A percentile compares a stretch with the other conserved stretches of the same genome.
phyloP scores from a whole-genome alignment of 2,797 vertebrate genomes.

The Remorina albescens region DNA sequence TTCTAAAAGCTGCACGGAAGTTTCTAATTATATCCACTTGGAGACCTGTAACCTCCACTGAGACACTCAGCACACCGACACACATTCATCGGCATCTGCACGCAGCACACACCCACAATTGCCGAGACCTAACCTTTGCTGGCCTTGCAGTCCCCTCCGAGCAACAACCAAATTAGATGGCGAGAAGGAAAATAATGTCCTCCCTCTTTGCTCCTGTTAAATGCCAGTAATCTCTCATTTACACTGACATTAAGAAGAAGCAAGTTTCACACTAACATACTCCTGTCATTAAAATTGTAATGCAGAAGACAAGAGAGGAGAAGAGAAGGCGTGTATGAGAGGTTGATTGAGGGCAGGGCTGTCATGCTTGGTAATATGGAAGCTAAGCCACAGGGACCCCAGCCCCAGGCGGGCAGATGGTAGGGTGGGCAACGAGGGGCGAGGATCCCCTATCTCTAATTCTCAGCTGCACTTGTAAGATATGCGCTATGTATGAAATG shows the following conservation, averaged over 20 bases:
- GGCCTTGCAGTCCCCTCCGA: conserved; percentile 65
- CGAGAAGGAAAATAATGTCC: conserved; percentile 78
- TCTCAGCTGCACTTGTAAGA: conserved; percentile 79
- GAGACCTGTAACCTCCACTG: conserved; percentile 73
- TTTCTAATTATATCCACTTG: conserved; percentile 81
- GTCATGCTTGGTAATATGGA: conserved; percentile 71
- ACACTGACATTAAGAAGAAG: conserved; percentile 81
- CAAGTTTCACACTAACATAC: conserved; percentile 75
- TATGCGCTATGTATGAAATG: conserved; percentile 84
- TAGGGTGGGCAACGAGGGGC: conserved; percentile 74
- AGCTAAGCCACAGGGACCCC: conserved; percentile 57
- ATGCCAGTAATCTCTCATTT: conserved; percentile 84
- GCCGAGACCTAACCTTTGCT: conserved; percentile 58
- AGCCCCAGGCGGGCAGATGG: conserved; percentile 81
- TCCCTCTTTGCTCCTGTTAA: conserved; percentile 70
- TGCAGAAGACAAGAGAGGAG: conserved; percentile 39
- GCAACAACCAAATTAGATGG: conserved; percentile 86
- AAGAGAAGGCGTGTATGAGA: conserved; percentile 24
- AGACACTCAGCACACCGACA: conserved; percentile 63
- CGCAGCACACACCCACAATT: conserved; percentile 13
- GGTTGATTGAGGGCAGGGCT: conserved; percentile 77
- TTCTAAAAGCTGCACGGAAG: conserved; percentile 81
- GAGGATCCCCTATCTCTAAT: conserved; percentile 75
- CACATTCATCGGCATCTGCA: conserved; percentile 36
- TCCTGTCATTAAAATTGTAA: conserved; percentile 84